Evolutionary conservation across 2,113 vertebrate species (phyloP).

Genomic region (Rhinopithecus roxellana): DNA sequence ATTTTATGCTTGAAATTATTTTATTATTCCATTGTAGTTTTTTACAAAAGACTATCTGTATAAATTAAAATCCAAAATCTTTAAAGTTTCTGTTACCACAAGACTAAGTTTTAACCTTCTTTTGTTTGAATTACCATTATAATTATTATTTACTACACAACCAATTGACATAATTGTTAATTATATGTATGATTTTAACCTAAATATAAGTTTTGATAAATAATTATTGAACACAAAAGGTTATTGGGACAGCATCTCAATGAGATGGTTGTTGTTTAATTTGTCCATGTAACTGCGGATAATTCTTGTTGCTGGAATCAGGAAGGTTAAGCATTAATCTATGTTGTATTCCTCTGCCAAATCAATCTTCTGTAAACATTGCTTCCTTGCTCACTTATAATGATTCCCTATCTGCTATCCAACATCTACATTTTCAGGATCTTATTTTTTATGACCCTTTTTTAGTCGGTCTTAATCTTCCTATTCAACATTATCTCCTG

Average conservation of each 20-base stretch:
- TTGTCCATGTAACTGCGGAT: background rate
- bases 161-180: background rate
- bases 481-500: background rate
- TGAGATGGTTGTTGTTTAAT: background rate
- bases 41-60: conserved; percentile 1
- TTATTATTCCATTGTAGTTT: background rate
- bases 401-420: background rate
- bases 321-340: background rate
- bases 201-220: background rate
- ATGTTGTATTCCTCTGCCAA: background rate
- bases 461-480: background rate
- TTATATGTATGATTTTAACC: background rate
- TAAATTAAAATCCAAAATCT: background rate
- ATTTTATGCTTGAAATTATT: background rate
- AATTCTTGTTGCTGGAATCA: background rate
- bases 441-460: background rate
- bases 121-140: background rate
- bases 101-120: background rate
- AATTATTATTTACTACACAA: background rate
- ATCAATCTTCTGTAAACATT: background rate
- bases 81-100: background rate
- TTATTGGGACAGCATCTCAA: background rate
- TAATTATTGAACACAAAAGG: background rate
- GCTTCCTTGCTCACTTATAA: background rate
- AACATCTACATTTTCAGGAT: background rate